Percentiles rank a stretch among this genome's conserved stretches.
Conservation (phyloP, 2,888 invertebrate genomes). For the Resseliella maxima region DNA sequence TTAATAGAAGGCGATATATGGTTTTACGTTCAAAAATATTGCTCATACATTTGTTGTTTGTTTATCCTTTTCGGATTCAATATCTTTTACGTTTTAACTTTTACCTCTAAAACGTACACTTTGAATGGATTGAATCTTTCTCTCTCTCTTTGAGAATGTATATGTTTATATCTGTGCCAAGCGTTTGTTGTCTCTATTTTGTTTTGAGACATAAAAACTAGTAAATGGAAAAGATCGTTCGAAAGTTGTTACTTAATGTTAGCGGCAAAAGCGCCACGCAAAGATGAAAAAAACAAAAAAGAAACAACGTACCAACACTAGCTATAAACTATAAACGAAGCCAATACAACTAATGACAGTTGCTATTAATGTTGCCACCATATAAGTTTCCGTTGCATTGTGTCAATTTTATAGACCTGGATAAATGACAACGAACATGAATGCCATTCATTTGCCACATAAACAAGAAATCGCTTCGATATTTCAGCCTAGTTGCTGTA, state of each 20-base stretch:
- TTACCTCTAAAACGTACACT: not conserved
- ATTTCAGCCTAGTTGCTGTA: not conserved
- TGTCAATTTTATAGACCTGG: constrained; percentile 41
- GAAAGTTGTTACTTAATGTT: not conserved
- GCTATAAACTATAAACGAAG: constrained; percentile 21
- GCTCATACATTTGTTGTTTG: not conserved
- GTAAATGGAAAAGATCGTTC: not conserved
- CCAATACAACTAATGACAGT: constrained; percentile 48
- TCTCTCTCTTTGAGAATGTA: not conserved
- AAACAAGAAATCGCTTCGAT: not conserved
- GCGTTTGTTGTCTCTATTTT: not conserved
- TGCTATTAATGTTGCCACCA: constrained; percentile 48
- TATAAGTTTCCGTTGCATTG: constrained; percentile 53
- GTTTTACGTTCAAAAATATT: constrained; percentile 2
- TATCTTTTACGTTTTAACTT: not conserved
- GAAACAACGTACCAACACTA: not conserved
- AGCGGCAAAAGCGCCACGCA: not conserved
- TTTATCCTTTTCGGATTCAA: not conserved
- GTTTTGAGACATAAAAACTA: not conserved
- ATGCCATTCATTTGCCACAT: constrained; percentile 27
- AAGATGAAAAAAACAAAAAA: not conserved
- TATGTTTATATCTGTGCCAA: constrained; percentile 21
- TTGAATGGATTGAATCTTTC: not conserved
- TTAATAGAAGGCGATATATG: constrained; percentile 36
- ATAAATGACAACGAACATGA: constrained; percentile 24